phyloP scores from a whole-genome alignment of 92 coral and sea anemone genomes.

The Phenganax marumi region DNA sequence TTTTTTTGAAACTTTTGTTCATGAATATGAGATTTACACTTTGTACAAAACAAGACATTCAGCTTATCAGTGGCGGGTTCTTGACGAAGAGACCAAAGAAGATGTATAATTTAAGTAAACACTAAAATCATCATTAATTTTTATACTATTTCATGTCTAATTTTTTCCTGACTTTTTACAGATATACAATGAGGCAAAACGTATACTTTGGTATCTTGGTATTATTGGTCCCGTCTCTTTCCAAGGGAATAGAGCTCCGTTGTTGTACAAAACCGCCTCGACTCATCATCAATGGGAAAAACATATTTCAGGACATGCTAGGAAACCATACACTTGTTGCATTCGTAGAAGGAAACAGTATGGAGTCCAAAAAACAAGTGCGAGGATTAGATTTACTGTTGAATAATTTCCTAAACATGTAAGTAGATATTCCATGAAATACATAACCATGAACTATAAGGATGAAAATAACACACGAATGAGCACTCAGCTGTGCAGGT shows the following conservation, averaged over 20 bases:
- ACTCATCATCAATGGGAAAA: slow-evolving; percentile 16
- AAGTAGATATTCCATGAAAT: neutral
- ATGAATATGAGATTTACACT: too few species aligned
- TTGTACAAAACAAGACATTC: too few species aligned
- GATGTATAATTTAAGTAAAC: too few species aligned
- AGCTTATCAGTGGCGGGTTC: too few species aligned
- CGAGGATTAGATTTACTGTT: slow-evolving; percentile 31
- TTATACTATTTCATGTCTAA: neutral
- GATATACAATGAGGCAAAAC: neutral
- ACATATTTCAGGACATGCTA: slow-evolving; percentile 19
- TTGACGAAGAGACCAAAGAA: too few species aligned
- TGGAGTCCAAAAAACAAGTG: slow-evolving; percentile 35
- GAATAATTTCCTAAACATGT: slow-evolving; percentile 40
- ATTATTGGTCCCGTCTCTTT: slow-evolving; percentile 1
- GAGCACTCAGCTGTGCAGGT: too few species aligned
- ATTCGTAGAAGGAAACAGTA: slow-evolving; percentile 34
- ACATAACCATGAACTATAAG: neutral
- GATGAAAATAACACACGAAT: too few species aligned
- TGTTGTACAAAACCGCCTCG: slow-evolving; percentile 32
- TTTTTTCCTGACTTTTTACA: neutral
- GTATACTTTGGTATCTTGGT: neutral
- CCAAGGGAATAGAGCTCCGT: neutral
- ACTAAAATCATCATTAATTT: too few species aligned
- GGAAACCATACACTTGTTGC: slow-evolving; percentile 32
- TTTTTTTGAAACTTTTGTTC: too few species aligned